Evolutionary conservation across 1,140 invertebrate species (phyloP), one percentile per base, ranked within the genome.

Genomic region (Brachionus koreanus): DNA sequence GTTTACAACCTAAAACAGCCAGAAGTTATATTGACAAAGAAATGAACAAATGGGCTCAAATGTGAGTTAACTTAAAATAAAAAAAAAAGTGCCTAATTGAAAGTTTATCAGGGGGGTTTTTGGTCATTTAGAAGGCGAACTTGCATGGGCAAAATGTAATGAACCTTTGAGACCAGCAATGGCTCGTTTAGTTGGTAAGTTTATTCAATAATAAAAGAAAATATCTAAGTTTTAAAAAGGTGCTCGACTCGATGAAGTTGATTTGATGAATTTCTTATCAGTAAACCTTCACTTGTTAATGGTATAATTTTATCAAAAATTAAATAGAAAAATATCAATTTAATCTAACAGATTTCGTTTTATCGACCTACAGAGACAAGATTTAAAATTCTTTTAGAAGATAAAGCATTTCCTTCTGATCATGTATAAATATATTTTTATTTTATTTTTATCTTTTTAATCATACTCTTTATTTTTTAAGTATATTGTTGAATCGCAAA

Each of bases 341-440:
- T 75, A 42, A 25, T 49, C 46, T 85, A 13, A 84, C 25, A 89
- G 89, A 85, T 87, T 39, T 87, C 90, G 5, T 92, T 92, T 85
- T 92, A 92, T 84, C 85, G 87, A 83, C 91, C 92, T 72, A 90
- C 89, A 3, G 74, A 84, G 82, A 84, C 84, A 52, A 86, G 91
- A 81, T 86, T 89, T 84, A 92, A 92, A 85, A 90, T 92, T 65
- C 83, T 92, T 10, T 88, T 91, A 29, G 91, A 92, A 86, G 87
- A 86, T 6, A 88, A 90, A 83, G 90, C 91, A 0, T 92, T 92
- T 85, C 91, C 91, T 5, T 91, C 91, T 9, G 91, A 92, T 87
- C 76, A 79, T 61, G 76, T 79, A 79, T 10, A 25, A 23, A 42
- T 29, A 19, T n/a, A 52, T 42, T 29, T 4, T 57, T 43, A 52